These are phyloP conservation scores for Cynopterus brachyotis DNA, from an alignment of 2,113 vertebrate genomes.

Conservation along the genomic window DNA sequence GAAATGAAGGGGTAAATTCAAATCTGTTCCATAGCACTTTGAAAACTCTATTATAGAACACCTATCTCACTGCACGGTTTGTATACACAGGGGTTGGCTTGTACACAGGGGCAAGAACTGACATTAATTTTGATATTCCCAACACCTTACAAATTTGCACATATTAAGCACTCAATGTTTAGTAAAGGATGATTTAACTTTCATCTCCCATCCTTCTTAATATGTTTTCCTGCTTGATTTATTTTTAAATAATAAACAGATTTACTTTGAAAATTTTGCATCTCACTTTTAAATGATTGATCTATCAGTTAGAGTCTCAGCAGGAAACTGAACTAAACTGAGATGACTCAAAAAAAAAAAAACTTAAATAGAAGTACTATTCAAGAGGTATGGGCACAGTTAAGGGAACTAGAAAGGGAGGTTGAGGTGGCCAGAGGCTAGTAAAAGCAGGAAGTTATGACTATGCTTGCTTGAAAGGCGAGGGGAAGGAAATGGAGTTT, in stretches of 20 bases:
- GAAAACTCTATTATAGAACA: neutral
- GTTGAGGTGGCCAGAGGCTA: neutral
- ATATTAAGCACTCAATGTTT: neutral
- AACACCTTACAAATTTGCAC: neutral
- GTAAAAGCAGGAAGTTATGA: neutral
- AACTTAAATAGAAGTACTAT: neutral
- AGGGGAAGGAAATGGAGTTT: neutral
- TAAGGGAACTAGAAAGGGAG: neutral
- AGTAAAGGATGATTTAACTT: conserved; percentile 26
- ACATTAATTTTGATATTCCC: conserved; percentile 14
- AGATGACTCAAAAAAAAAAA: neutral
- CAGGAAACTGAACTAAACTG: conserved; percentile 25
- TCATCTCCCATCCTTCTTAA: neutral
- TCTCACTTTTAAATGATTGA: conserved; percentile 2
- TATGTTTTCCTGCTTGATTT: neutral
- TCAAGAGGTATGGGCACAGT: neutral
- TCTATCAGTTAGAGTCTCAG: neutral
- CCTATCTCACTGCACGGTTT: neutral
- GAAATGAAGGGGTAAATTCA: conserved; percentile 39
- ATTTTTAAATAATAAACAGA: conserved; percentile 43
- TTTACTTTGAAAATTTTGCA: conserved; percentile 46
- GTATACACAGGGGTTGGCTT: neutral
- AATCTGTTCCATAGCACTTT: neutral
- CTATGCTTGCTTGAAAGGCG: neutral
- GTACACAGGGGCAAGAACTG: neutral